These are phyloP conservation scores for Lytechinus pictus DNA, from an alignment of 35 echinoderm and acorn worm genomes.

Conservation along the genomic window DNA sequence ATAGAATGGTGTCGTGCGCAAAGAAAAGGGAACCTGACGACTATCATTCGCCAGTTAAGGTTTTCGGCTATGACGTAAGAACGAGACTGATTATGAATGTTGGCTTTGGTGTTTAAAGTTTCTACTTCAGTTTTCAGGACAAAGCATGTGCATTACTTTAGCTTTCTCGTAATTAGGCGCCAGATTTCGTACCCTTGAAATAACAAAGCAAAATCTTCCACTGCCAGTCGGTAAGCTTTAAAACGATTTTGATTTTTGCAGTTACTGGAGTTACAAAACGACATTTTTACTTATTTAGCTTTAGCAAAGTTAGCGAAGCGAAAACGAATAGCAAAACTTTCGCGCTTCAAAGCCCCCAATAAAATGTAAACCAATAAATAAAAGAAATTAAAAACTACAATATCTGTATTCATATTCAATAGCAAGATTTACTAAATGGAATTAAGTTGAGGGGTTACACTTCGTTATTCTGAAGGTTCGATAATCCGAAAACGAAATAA, in stretches of 20 bases:
- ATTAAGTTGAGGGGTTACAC: too few relatives aligned
- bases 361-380: too few relatives aligned
- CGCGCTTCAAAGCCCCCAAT: too few relatives aligned
- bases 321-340: background rate
- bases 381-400: too few relatives aligned
- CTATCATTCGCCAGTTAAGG: background rate
- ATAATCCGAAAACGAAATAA: too few relatives aligned
- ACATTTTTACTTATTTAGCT: background rate
- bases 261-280: background rate
- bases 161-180: constrained; percentile 1
- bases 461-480: too few relatives aligned
- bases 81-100: background rate
- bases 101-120: background rate
- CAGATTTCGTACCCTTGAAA: background rate
- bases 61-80: background rate
- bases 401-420: too few relatives aligned
- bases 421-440: too few relatives aligned
- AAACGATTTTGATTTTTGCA: background rate
- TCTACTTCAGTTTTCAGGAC: background rate
- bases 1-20: background rate
- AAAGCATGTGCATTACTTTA: background rate
- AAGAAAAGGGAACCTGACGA: background rate
- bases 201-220: background rate
- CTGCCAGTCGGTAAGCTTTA: too few relatives aligned
- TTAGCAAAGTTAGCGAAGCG: background rate